phyloP scores from a whole-genome alignment of 2,888 invertebrate species.

The Amphipoea oculea region DNA sequence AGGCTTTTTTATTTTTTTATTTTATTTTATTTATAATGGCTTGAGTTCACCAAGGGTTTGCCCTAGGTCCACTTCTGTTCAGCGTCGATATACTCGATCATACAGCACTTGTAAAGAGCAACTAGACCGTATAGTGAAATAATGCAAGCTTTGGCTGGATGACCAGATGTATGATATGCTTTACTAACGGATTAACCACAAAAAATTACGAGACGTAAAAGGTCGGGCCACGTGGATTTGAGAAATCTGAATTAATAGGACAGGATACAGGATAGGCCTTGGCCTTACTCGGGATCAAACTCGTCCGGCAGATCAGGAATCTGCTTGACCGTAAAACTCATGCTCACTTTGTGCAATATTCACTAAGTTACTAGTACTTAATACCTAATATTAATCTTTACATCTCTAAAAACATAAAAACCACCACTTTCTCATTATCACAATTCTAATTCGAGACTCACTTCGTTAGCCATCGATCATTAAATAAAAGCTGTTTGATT shows the following conservation, averaged over 20 bases:
- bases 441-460: conserved; percentile 41
- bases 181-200: not conserved
- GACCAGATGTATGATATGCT: not conserved
- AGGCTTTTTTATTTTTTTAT: too few relatives aligned
- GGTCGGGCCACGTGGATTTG: not conserved
- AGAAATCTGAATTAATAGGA: not conserved
- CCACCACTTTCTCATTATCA: conserved; percentile 49
- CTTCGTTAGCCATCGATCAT: conserved; percentile 57
- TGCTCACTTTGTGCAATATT: not conserved
- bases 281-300: not conserved
- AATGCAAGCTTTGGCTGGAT: not conserved
- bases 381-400: not conserved
- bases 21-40: too few relatives aligned
- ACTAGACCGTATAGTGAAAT: not conserved
- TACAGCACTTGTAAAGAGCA: not conserved
- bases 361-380: not conserved
- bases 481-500: conserved; percentile 55
- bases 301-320: not conserved
- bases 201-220: not conserved
- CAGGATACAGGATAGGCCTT: too few relatives aligned
- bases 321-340: not conserved
- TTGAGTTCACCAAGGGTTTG: not conserved
- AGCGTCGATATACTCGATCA: not conserved
- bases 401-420: conserved; percentile 21
- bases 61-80: not conserved